A percentile compares a stretch with the other conserved stretches of the same genome.
phyloP scores from a whole-genome alignment of 2,888 invertebrate genomes.

The Lasioglossum calceatum region DNA sequence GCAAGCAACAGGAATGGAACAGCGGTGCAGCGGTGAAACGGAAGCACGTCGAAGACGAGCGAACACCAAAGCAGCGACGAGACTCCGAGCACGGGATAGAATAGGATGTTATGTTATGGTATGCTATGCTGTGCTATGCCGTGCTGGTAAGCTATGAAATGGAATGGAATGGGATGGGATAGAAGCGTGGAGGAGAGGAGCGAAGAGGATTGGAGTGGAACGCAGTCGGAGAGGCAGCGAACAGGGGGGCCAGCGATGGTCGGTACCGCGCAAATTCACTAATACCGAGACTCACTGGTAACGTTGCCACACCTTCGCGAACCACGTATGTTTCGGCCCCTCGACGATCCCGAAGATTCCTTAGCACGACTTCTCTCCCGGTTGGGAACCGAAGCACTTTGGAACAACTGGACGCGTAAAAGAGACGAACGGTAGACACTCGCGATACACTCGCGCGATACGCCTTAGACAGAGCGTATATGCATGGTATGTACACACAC shows the following conservation, averaged over 20 bases:
- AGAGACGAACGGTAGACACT: slow-evolving; percentile 45
- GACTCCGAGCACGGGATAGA: neutral
- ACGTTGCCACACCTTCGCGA: slow-evolving; percentile 60
- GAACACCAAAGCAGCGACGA: neutral
- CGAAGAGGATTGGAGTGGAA: slow-evolving; percentile 7
- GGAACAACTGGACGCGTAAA: slow-evolving; percentile 26
- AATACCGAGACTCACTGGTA: slow-evolving; percentile 54
- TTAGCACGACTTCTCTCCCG: slow-evolving; percentile 15
- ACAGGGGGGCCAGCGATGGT: slow-evolving; percentile 24
- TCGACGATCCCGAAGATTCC: neutral
- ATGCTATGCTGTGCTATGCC: neutral
- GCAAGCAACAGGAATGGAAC: slow-evolving; percentile 1
- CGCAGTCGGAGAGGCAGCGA: slow-evolving; percentile 25
- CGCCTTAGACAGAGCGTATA: slow-evolving; percentile 56
- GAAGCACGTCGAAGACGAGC: neutral
- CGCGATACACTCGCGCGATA: slow-evolving; percentile 53
- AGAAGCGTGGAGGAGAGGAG: neutral
- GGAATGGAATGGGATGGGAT: neutral
- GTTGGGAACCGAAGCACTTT: slow-evolving; percentile 27
- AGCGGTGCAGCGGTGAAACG: neutral
- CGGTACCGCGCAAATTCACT: slow-evolving; percentile 53
- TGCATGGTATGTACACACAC: slow-evolving; percentile 62
- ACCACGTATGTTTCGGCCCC: slow-evolving; percentile 13
- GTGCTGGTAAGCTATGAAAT: neutral
- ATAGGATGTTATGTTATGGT: neutral